phyloP scores from a whole-genome alignment of 64 coral and sea anemone genomes.

The Montipora efflorescens region DNA sequence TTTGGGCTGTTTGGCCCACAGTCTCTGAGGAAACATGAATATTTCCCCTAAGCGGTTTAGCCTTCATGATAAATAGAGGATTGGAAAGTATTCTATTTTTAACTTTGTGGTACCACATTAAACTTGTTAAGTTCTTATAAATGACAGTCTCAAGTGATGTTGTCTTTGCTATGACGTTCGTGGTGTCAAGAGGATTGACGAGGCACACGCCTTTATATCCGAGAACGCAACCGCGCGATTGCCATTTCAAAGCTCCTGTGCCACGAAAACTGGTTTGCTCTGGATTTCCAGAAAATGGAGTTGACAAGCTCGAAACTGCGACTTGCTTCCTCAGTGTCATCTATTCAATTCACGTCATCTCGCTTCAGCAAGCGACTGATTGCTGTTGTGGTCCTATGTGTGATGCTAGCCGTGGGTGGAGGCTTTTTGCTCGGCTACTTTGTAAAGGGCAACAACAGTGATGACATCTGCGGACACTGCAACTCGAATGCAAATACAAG shows the following conservation, averaged over 20 bases:
- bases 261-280: not conserved
- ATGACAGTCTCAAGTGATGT: too few relatives aligned
- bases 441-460: not conserved
- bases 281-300: not conserved
- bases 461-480: not conserved
- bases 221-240: not conserved
- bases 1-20: too few relatives aligned
- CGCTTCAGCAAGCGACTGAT: not conserved
- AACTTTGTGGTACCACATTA: too few relatives aligned
- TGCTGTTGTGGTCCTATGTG: not conserved
- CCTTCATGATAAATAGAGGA: too few relatives aligned
- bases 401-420: not conserved
- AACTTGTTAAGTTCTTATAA: too few relatives aligned
- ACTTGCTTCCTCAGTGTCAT: conserved; percentile 7
- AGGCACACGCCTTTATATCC: not conserved
- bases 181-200: not conserved
- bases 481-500: not conserved
- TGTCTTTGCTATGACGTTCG: not conserved
- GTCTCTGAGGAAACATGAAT: too few relatives aligned
- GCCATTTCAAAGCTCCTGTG: not conserved
- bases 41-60: too few relatives aligned
- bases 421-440: conserved; percentile 33
- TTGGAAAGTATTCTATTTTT: too few relatives aligned
- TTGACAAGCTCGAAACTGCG: conserved; percentile 24
- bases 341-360: not conserved